These are phyloP conservation scores for Menidia beryllina DNA, from an alignment of 2,113 vertebrate species.

Conservation along the genomic window DNA sequence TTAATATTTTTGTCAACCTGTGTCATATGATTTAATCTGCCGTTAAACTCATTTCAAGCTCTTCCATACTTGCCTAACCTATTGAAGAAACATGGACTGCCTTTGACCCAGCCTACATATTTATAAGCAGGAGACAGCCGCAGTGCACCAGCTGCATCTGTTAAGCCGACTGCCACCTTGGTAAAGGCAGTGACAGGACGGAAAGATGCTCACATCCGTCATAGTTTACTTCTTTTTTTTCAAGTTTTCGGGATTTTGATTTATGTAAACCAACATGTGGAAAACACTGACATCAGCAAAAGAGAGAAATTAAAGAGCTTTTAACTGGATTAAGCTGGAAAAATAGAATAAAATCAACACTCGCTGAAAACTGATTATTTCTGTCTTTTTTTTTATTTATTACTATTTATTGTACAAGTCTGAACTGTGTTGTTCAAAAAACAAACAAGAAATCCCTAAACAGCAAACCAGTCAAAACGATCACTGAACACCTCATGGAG, in stretches of 20 bases:
- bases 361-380: constrained; percentile 63
- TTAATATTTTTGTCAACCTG: constrained; percentile 16
- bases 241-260: not conserved
- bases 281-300: not conserved
- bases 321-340: constrained; percentile 30
- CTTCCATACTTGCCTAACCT: constrained; percentile 20
- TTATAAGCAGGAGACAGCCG: constrained; percentile 41
- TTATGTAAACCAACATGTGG: constrained; percentile 30
- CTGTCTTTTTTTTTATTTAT: constrained; percentile 69
- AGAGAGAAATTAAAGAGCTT: constrained; percentile 22
- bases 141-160: constrained; percentile 56
- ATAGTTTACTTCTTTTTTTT: constrained; percentile 13
- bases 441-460: constrained; percentile 77
- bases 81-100: constrained; percentile 35
- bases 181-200: constrained; percentile 23
- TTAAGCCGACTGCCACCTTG: constrained; percentile 14
- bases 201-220: not conserved
- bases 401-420: constrained; percentile 78
- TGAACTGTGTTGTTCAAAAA: constrained; percentile 74
- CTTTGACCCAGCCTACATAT: constrained; percentile 59
- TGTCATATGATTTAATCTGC: constrained; percentile 11
- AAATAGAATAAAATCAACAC: constrained; percentile 68
- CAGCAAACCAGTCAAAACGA: constrained; percentile 78
- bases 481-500: constrained; percentile 75
- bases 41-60: constrained; percentile 23